These are phyloP conservation scores for Mimas tiliae DNA, from an alignment of 2,888 invertebrate species.

Conservation along the genomic window DNA sequence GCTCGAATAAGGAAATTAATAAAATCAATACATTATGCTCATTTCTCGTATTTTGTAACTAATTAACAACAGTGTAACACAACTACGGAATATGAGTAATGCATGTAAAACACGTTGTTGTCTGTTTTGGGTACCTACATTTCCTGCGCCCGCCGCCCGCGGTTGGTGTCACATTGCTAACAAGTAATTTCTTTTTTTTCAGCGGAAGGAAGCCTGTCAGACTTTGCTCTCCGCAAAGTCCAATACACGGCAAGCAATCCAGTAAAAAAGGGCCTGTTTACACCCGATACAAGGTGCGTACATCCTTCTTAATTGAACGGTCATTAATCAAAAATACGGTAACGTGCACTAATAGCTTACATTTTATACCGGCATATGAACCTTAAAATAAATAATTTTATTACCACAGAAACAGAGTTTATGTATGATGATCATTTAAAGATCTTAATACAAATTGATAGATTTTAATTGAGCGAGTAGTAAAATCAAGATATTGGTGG, in stretches of 20 bases:
- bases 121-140: background rate
- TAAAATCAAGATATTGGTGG: background rate
- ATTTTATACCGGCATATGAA: background rate
- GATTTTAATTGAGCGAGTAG: background rate
- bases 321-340: conserved; percentile 31
- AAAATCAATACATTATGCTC: too few relatives aligned
- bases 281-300: conserved; percentile 86
- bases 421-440: too few relatives aligned
- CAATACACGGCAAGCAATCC: conserved; percentile 90
- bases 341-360: conserved; percentile 21
- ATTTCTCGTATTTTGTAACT: background rate
- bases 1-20: background rate
- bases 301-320: conserved; percentile 42
- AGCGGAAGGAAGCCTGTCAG: conserved; percentile 96
- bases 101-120: background rate
- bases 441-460: background rate
- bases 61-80: background rate
- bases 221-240: conserved; percentile 91
- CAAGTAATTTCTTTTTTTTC: conserved; percentile 73
- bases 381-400: background rate
- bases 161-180: conserved; percentile 11
- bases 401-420: background rate
- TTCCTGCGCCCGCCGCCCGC: background rate
- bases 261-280: conserved; percentile 90
- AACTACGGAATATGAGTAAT: background rate